phyloP scores from a whole-genome alignment of 1,140 invertebrate species.

The Uloborus diversus region DNA sequence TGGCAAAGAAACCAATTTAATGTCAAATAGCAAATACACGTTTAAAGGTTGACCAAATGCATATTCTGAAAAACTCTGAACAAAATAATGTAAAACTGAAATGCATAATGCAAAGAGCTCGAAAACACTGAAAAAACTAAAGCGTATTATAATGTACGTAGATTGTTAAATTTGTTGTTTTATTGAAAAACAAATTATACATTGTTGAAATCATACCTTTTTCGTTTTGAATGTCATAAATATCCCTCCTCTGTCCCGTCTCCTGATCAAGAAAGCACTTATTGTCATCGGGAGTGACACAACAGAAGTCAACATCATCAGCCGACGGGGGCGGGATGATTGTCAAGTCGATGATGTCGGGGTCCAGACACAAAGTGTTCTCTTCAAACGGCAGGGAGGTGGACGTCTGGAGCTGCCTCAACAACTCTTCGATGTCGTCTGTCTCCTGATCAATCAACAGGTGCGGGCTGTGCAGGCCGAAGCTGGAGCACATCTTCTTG shows the following conservation, averaged over 20 bases:
- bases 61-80: too few relatives aligned
- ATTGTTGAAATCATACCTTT: too few relatives aligned
- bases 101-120: too few relatives aligned
- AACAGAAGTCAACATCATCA: slow-evolving; percentile 36
- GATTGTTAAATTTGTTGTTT: too few relatives aligned
- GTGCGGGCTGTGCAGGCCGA: slow-evolving; percentile 85
- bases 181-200: too few relatives aligned
- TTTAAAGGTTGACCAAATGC: too few relatives aligned
- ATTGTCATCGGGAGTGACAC: slow-evolving; percentile 73
- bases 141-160: too few relatives aligned
- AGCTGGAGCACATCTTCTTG: slow-evolving; percentile 72
- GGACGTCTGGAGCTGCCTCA: slow-evolving; percentile 64
- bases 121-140: too few relatives aligned
- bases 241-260: slow-evolving; percentile 36
- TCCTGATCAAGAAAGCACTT: slow-evolving; percentile 37
- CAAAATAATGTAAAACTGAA: too few relatives aligned
- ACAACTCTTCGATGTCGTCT: slow-evolving; percentile 62
- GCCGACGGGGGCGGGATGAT: slow-evolving; percentile 77
- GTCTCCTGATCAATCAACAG: slow-evolving; percentile 61
- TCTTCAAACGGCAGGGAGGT: slow-evolving; percentile 66
- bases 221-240: background rate
- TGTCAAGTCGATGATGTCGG: slow-evolving; percentile 90
- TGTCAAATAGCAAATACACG: too few relatives aligned
- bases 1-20: too few relatives aligned
- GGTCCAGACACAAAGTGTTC: slow-evolving; percentile 76